phyloP scores from a whole-genome alignment of 2,113 vertebrate species.

The Micromys minutus region DNA sequence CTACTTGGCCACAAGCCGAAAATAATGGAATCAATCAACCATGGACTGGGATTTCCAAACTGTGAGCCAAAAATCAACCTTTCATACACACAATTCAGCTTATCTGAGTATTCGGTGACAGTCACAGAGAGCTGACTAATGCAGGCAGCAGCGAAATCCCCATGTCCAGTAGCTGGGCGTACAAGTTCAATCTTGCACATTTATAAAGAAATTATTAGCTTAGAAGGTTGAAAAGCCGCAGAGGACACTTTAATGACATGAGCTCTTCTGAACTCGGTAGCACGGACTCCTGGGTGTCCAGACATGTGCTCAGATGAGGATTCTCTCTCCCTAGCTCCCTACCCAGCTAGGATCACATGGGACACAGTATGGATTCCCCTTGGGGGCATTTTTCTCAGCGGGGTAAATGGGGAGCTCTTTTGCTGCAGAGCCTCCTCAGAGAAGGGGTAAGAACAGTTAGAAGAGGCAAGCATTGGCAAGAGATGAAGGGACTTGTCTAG shows the following conservation, averaged over 20 bases:
- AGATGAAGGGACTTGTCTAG: not conserved
- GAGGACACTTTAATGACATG: not conserved
- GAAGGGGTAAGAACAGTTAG: not conserved
- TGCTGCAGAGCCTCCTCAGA: not conserved
- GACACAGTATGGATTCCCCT: not conserved
- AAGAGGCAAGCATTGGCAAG: not conserved
- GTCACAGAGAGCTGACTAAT: not conserved
- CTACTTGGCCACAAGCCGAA: not conserved
- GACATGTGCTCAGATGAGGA: rapidly evolving
- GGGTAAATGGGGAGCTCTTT: not conserved
- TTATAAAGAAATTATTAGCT: not conserved
- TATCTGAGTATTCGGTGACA: not conserved
- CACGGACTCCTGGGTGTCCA: not conserved
- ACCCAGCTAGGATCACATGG: not conserved
- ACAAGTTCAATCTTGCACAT: not conserved
- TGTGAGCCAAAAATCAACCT: not conserved
- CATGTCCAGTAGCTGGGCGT: not conserved
- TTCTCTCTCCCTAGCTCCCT: not conserved
- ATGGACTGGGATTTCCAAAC: not conserved
- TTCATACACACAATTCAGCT: not conserved
- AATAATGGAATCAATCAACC: not conserved
- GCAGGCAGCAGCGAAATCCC: not conserved
- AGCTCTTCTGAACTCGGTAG: not conserved
- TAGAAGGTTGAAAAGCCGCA: not conserved
- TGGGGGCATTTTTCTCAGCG: not conserved